Percentiles rank a stretch among this genome's conserved stretches.
These are phyloP conservation scores for Antechinus flavipes DNA, from an alignment of 2,113 vertebrate species.

Conservation along the genomic window DNA sequence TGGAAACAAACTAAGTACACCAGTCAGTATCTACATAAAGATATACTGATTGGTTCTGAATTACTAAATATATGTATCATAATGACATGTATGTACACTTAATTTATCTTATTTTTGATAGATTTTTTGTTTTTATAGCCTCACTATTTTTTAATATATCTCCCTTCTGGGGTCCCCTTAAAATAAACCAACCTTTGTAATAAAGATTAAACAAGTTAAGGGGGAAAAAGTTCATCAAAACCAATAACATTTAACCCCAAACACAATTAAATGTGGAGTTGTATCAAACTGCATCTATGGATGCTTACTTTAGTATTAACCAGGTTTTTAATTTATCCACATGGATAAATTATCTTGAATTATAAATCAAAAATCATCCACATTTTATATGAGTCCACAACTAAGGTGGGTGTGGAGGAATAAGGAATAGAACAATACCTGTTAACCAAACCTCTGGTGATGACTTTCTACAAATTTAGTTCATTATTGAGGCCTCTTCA, in stretches of 20 bases:
- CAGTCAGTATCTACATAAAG: slow-evolving; percentile 10
- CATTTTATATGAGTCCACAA: not conserved
- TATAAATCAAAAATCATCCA: not conserved
- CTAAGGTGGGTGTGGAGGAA: not conserved
- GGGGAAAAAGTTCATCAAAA: not conserved
- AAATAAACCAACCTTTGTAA: not conserved
- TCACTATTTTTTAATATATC: no score
- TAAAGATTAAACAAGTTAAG: not conserved
- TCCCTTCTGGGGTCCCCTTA: no score
- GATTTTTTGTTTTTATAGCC: no score
- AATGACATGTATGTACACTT: not conserved
- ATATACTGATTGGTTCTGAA: not conserved
- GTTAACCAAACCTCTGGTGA: not conserved
- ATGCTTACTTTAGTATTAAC: not conserved
- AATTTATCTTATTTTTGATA: slow-evolving; percentile 1
- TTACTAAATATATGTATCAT: slow-evolving; percentile 9
- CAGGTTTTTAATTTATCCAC: not conserved
- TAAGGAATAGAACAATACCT: not conserved
- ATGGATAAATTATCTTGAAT: not conserved
- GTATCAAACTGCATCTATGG: not conserved
- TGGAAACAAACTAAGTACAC: not conserved
- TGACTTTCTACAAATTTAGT: not conserved
- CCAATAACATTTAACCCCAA: not conserved
- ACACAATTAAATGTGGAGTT: not conserved
- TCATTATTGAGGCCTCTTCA: not conserved